Percentiles rank a stretch among this genome's conserved stretches.
These are phyloP conservation scores for Cephus pulcher DNA, from an alignment of 2,888 invertebrate genomes.

Conservation along the genomic window DNA sequence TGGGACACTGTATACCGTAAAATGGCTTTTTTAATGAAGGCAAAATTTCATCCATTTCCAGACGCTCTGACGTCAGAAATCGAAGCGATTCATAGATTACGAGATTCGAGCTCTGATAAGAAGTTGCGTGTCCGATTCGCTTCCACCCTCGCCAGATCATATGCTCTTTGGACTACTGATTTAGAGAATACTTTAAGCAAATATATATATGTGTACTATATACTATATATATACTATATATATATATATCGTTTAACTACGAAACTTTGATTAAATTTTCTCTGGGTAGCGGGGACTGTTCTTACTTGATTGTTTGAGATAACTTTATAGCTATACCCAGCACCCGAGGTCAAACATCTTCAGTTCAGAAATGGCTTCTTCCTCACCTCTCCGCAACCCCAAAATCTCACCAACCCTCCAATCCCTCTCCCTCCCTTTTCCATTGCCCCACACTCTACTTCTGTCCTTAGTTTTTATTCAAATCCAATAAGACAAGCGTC, in stretches of 20 bases:
- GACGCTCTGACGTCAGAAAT: background rate
- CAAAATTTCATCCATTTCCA: background rate
- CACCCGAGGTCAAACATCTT: constrained; percentile 18
- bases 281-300: constrained; percentile 35
- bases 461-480: background rate
- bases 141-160: background rate
- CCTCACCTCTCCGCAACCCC: background rate
- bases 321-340: constrained; percentile 34
- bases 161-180: background rate
- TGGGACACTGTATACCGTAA: background rate
- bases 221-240: background rate
- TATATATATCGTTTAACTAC: constrained; percentile 25
- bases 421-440: background rate
- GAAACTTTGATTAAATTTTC: constrained; percentile 46
- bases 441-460: background rate
- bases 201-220: background rate
- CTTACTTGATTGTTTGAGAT: constrained; percentile 43
- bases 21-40: background rate
- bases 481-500: background rate
- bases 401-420: background rate
- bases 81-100: background rate
- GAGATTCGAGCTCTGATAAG: background rate
- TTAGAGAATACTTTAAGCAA: background rate
- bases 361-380: background rate
- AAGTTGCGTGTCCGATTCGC: background rate